These are phyloP conservation scores for Drosophila phalerata DNA, from an alignment of 2,888 invertebrate genomes.

Conservation along the genomic window DNA sequence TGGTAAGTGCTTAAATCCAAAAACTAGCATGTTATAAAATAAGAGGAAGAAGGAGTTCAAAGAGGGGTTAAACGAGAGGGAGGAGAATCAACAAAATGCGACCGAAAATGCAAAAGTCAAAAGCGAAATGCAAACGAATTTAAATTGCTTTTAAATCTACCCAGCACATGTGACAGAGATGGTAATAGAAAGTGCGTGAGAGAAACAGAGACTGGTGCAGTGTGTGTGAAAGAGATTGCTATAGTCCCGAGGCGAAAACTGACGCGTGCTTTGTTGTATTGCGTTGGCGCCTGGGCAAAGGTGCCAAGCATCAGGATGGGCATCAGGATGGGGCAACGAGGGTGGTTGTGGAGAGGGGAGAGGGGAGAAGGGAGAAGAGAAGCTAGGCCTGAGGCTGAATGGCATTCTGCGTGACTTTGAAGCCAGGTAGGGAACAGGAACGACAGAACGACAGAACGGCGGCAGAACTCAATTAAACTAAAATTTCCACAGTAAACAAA, in stretches of 20 bases:
- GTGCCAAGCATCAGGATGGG: slow-evolving; percentile 27
- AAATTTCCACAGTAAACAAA: slow-evolving; percentile 76
- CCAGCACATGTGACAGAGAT: slow-evolving; percentile 42
- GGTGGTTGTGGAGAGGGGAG: background rate
- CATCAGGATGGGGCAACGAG: background rate
- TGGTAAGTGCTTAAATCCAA: slow-evolving; percentile 88
- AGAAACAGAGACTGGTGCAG: background rate
- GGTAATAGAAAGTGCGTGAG: slow-evolving; percentile 14
- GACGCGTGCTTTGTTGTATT: slow-evolving; percentile 59
- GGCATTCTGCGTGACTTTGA: slow-evolving; percentile 50
- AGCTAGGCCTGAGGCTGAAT: slow-evolving; percentile 29
- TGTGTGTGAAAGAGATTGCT: slow-evolving; percentile 6
- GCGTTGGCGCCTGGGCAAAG: slow-evolving; percentile 44
- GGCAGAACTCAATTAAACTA: slow-evolving; percentile 77
- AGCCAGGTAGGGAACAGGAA: slow-evolving; percentile 23
- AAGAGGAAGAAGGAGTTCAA: background rate
- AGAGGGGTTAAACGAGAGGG: background rate
- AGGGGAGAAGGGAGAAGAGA: background rate
- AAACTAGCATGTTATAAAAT: slow-evolving; percentile 25
- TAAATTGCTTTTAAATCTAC: slow-evolving; percentile 69
- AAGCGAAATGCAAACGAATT: slow-evolving; percentile 68
- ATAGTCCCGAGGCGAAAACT: slow-evolving; percentile 44
- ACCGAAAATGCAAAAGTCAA: slow-evolving; percentile 59
- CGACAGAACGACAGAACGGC: slow-evolving; percentile 9
- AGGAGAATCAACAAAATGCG: slow-evolving; percentile 11